Percentiles rank a stretch among this genome's conserved stretches.
These are phyloP conservation scores for Tinea pellionella DNA, from an alignment of 2,888 invertebrate genomes.

Conservation along the genomic window DNA sequence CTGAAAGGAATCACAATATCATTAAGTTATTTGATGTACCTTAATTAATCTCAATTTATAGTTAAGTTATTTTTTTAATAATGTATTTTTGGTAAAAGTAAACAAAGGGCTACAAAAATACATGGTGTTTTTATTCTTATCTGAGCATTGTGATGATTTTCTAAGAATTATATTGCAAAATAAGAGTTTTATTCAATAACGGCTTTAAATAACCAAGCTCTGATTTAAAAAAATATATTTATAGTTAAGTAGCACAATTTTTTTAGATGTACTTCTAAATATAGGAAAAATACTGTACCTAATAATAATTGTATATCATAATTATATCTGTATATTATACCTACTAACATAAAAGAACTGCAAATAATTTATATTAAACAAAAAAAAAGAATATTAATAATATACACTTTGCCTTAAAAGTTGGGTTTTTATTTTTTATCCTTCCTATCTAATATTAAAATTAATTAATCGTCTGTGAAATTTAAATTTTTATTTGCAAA, in stretches of 20 bases:
- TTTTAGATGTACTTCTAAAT: neutral
- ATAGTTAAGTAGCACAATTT: neutral
- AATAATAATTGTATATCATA: neutral
- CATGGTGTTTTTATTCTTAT: too few relatives aligned
- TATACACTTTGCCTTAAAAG: slow-evolving; percentile 52
- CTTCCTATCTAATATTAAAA: too few relatives aligned
- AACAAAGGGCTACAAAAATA: too few relatives aligned
- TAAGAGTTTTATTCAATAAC: neutral
- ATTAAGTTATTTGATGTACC: slow-evolving; percentile 31
- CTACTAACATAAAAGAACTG: slow-evolving; percentile 39
- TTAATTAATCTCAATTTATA: slow-evolving; percentile 58
- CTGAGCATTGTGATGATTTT: neutral
- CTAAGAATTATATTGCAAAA: neutral
- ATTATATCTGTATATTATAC: slow-evolving; percentile 35
- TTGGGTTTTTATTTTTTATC: slow-evolving; percentile 29
- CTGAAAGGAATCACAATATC: neutral
- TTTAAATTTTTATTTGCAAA: too few relatives aligned
- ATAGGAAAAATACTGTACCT: neutral
- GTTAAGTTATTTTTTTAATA: neutral
- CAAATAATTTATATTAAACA: slow-evolving; percentile 59
- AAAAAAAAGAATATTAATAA: slow-evolving; percentile 26
- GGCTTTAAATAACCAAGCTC: neutral
- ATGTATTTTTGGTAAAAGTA: neutral
- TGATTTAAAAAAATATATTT: neutral
- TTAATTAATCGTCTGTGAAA: too few relatives aligned